Percentiles rank a stretch among this genome's conserved stretches.
Evolutionary conservation across 2,797 vertebrate genomes (phyloP).

Genomic region (Peromyscus attwateri): DNA sequence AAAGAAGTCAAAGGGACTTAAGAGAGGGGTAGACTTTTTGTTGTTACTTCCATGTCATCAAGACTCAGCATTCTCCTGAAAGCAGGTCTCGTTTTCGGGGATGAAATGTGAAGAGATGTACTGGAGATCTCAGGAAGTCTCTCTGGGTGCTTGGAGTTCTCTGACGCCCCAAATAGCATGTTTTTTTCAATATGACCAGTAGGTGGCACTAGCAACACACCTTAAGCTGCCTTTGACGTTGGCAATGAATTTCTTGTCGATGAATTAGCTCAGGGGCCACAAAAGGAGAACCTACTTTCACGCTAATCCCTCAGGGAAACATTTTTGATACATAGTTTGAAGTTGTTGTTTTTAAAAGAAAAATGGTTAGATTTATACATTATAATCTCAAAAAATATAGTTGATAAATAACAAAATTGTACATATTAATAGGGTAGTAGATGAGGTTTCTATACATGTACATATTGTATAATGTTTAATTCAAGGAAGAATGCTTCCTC

Average conservation of each 20-base stretch:
- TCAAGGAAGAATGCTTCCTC: background rate
- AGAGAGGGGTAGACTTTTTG: background rate
- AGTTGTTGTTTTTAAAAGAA: background rate
- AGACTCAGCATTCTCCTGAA: background rate
- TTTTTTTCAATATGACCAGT: slow-evolving; percentile 38
- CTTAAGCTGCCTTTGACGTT: background rate
- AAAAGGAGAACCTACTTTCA: background rate
- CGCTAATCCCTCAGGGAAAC: background rate
- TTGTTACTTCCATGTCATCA: background rate
- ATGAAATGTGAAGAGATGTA: background rate
- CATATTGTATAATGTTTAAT: background rate
- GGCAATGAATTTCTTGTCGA: background rate
- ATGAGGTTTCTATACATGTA: background rate
- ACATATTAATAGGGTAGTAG: background rate
- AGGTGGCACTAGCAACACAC: slow-evolving; percentile 65
- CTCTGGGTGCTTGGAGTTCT: background rate
- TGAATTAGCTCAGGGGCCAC: slow-evolving; percentile 19
- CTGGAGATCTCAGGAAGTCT: too few relatives aligned
- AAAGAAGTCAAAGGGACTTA: slow-evolving; percentile 25
- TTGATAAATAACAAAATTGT: background rate
- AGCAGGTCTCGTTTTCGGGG: background rate
- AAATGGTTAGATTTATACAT: background rate
- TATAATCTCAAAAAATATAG: background rate
- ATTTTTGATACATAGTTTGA: background rate
- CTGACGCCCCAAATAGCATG: background rate